Evolutionary conservation across 2,888 invertebrate species (phyloP), one percentile per base, ranked within the genome.

Genomic region (Tribolium freemani): DNA sequence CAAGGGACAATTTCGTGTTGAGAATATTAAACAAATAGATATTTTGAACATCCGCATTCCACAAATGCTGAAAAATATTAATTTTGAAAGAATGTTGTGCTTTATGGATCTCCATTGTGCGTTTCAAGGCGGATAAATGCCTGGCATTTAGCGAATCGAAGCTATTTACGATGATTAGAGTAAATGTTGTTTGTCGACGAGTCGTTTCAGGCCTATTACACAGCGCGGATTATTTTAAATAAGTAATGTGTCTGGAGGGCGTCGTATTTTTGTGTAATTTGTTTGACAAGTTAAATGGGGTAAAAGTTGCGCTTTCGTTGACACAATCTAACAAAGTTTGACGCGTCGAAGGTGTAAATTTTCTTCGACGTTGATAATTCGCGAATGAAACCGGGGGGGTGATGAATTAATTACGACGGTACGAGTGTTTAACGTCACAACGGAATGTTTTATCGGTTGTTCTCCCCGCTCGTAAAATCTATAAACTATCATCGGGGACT

Each of bases 401-500:
- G 38, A 44, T 57, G 57, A 57, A 57, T 57, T 57, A 38, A 57
- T 57, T 57, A 44, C 16, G 20, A 50, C 11, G 44, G 56, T n/a
- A 16, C 13, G 51, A 9, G 31, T 56, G 31, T 38, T 58, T 58
- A 51, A 38, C n/a, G 44, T 44, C 44, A 8, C 46, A 31, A 38
- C 44, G 11, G 21, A 16, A 38, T 44, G 64, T 64, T 57, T 71
- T 64, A 66, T 48, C 56, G 30, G 64, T 26, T 66, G 56, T 71
- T 66, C 54, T 8, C 50, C 16, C 9, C 20, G 3, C 57, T 71
- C 71, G 57, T 66, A 71, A 71, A 71, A 71, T 71, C 53, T 71
- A 58, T 71, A 26, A 71, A 71, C 71, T 61, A 66, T 71, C 67
- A 60, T 67, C 67, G 31, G 30, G 54, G 54, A 44, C 48, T 66